Conservation (phyloP, 2,113 vertebrate species). For the Odontesthes bonariensis region DNA sequence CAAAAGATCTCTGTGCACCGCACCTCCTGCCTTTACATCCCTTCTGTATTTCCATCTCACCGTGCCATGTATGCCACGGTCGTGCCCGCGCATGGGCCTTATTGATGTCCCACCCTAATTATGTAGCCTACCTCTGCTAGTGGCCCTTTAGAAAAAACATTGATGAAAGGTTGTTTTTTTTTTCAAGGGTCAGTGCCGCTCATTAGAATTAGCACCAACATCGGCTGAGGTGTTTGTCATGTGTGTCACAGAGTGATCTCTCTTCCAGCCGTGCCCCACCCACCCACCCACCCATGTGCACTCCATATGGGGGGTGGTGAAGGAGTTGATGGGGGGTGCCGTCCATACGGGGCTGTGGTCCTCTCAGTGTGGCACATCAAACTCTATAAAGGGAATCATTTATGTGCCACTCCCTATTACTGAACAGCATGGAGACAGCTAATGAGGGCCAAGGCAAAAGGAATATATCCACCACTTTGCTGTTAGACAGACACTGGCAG, state of each 20-base stretch:
- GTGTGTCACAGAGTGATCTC: slow-evolving; percentile 73
- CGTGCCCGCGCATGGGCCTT: slow-evolving; percentile 28
- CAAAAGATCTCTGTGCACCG: slow-evolving; percentile 78
- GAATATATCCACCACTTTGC: slow-evolving; percentile 84
- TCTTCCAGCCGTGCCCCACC: slow-evolving; percentile 43
- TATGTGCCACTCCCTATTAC: slow-evolving; percentile 89
- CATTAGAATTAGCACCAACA: slow-evolving; percentile 80
- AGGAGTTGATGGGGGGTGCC: slow-evolving; percentile 67
- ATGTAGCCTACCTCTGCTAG: slow-evolving; percentile 77
- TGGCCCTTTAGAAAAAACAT: slow-evolving; percentile 76
- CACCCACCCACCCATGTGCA: slow-evolving; percentile 32
- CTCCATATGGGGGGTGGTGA: slow-evolving; percentile 61
- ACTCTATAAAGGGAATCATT: slow-evolving; percentile 93
- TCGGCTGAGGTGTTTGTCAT: slow-evolving; percentile 76
- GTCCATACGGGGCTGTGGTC: slow-evolving; percentile 84
- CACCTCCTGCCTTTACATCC: slow-evolving; percentile 51
- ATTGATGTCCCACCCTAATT: slow-evolving; percentile 72
- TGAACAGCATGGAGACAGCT: slow-evolving; percentile 89
- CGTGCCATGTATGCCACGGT: slow-evolving; percentile 31
- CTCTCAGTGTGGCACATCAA: slow-evolving; percentile 90
- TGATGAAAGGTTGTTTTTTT: slow-evolving; percentile 75
- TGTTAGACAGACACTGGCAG: slow-evolving; percentile 82
- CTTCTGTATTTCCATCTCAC: slow-evolving; percentile 48
- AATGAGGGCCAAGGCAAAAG: slow-evolving; percentile 88
- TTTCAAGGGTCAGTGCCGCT: slow-evolving; percentile 79